These are phyloP conservation scores for Zaprionus nigranus DNA, from an alignment of 1,140 invertebrate genomes.

Conservation along the genomic window DNA sequence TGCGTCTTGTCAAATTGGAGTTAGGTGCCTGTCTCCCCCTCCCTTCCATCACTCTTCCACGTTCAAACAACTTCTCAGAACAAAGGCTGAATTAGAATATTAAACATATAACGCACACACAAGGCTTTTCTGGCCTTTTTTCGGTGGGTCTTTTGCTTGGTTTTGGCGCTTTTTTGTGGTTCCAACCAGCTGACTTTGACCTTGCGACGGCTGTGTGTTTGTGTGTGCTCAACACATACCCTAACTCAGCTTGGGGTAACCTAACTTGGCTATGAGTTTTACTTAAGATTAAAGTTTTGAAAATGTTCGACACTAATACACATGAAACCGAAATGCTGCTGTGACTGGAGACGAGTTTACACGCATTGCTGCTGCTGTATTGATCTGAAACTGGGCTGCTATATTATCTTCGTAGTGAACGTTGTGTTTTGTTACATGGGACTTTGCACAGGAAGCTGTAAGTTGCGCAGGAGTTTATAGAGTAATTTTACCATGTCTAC, in stretches of 20 bases:
- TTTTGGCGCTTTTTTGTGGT: constrained; percentile 44
- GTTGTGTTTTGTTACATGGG: constrained; percentile 28
- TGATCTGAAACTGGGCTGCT: constrained; percentile 26
- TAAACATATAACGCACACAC: constrained; percentile 49
- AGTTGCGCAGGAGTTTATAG: not conserved
- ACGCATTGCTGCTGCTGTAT: constrained; percentile 28
- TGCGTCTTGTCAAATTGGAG: constrained; percentile 55
- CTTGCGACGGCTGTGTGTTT: constrained; percentile 34
- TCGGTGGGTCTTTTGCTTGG: constrained; percentile 42
- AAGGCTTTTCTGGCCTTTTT: constrained; percentile 38
- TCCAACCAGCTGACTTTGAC: constrained; percentile 65
- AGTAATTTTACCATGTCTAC: constrained; percentile 1
- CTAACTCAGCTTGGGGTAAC: constrained; percentile 18
- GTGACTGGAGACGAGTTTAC: not conserved
- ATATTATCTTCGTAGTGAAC: constrained; percentile 20
- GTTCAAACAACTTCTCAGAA: constrained; percentile 28
- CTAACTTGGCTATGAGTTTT: constrained; percentile 45
- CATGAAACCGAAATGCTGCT: constrained; percentile 18
- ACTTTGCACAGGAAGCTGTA: constrained; percentile 45
- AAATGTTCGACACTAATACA: not conserved
- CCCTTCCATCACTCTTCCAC: not conserved
- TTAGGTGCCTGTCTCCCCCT: constrained; percentile 1
- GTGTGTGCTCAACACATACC: constrained; percentile 27
- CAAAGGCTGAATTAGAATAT: constrained; percentile 62
- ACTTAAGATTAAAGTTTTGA: constrained; percentile 1